Percentiles rank a stretch among this genome's conserved stretches.
These are phyloP conservation scores for Prionace glauca DNA, from an alignment of 2,797 vertebrate genomes.

Conservation along the genomic window DNA sequence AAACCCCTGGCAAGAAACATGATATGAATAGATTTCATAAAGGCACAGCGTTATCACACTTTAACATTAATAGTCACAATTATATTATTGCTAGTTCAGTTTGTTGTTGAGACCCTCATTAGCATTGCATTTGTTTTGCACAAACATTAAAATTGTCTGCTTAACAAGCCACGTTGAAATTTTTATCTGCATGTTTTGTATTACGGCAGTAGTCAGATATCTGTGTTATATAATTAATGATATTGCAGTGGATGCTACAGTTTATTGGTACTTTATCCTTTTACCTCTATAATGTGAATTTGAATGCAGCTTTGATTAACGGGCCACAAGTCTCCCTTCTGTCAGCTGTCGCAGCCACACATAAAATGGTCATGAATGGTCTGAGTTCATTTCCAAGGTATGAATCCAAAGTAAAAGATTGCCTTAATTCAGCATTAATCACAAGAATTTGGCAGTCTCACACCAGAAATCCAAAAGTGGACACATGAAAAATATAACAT, in stretches of 20 bases:
- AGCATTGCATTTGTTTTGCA: not conserved
- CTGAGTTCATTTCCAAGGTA: not conserved
- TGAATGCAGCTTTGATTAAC: not conserved
- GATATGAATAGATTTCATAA: no score
- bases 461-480: not conserved
- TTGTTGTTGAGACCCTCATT: not conserved
- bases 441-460: not conserved
- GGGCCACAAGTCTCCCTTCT: not conserved
- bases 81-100: not conserved
- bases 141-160: not conserved
- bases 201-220: not conserved
- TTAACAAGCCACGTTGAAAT: not conserved
- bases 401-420: not conserved
- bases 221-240: not conserved
- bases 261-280: not conserved
- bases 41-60: no score
- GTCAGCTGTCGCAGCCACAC: not conserved
- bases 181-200: not conserved
- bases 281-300: not conserved
- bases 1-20: no score
- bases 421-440: not conserved
- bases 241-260: not conserved
- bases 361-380: not conserved
- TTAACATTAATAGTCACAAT: not conserved
- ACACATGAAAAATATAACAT: not conserved